phyloP scores from a whole-genome alignment of 2,797 vertebrate species.

The Sebastes matsubarae region DNA sequence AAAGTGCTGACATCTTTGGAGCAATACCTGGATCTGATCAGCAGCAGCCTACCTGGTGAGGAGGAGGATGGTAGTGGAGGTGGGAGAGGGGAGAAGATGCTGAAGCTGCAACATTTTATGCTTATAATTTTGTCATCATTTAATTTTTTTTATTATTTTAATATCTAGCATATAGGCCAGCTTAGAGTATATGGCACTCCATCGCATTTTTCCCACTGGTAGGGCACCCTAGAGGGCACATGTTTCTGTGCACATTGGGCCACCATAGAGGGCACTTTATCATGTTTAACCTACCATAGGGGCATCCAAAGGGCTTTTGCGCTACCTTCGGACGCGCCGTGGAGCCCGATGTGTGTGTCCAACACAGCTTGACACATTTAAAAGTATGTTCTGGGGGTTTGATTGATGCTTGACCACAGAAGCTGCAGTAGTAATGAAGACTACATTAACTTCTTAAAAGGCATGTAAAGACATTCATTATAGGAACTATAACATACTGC shows the following conservation, averaged over 20 bases:
- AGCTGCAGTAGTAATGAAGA: neutral
- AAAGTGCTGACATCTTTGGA: constrained; percentile 91
- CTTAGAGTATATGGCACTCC: no score
- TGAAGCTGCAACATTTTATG: neutral
- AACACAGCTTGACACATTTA: neutral
- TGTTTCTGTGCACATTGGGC: no score
- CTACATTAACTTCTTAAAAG: neutral
- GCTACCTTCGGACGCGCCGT: no score
- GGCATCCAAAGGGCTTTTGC: neutral
- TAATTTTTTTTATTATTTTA: neutral
- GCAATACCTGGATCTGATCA: constrained; percentile 90
- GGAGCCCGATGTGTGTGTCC: neutral
- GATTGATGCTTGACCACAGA: neutral
- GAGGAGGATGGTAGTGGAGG: neutral
- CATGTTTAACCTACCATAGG: neutral
- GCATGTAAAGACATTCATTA: neutral
- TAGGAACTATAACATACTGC: neutral
- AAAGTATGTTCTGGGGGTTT: neutral
- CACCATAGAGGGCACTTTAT: neutral
- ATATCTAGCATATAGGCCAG: no score
- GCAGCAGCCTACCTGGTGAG: constrained; percentile 89
- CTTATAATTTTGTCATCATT: neutral
- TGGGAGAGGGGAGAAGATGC: neutral
- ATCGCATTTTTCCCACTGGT: no score
- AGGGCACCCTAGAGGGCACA: no score